These are phyloP conservation scores for Halocaridina rubra DNA, from an alignment of 2,888 invertebrate species.

Conservation along the genomic window DNA sequence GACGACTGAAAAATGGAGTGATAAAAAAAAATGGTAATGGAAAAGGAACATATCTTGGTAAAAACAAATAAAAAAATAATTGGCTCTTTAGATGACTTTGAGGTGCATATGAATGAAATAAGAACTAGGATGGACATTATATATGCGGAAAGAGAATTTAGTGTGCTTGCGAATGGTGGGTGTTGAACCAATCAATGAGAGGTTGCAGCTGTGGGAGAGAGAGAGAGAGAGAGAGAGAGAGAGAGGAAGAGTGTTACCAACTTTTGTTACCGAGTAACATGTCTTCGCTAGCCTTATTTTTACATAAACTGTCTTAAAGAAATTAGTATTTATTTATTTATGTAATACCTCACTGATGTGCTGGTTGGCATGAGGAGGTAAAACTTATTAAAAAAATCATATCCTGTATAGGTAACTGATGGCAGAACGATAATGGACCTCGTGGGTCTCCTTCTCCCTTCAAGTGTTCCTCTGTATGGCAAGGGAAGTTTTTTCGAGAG, in stretches of 20 bases:
- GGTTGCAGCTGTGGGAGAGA: conserved; percentile 33
- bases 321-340: no score
- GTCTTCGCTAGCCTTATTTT: no score
- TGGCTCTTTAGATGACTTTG: not conserved
- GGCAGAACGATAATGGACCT: no score
- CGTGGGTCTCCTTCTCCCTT: no score
- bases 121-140: not conserved
- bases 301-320: not conserved
- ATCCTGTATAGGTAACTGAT: no score
- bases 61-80: not conserved
- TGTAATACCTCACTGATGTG: no score
- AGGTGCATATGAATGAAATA: not conserved
- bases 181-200: conserved; percentile 36
- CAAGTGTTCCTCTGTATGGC: no score
- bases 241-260: not conserved
- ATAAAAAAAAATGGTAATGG: not conserved
- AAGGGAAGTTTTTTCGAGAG: not conserved
- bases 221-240: conserved; percentile 1
- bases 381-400: no score
- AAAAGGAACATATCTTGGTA: not conserved
- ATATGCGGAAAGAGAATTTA: not conserved
- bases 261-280: conserved; percentile 36
- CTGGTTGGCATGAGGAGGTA: no score
- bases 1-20: not conserved
- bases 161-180: conserved; percentile 17